Conservation (phyloP, 2,113 vertebrate genomes). For the Clupea harengus region DNA sequence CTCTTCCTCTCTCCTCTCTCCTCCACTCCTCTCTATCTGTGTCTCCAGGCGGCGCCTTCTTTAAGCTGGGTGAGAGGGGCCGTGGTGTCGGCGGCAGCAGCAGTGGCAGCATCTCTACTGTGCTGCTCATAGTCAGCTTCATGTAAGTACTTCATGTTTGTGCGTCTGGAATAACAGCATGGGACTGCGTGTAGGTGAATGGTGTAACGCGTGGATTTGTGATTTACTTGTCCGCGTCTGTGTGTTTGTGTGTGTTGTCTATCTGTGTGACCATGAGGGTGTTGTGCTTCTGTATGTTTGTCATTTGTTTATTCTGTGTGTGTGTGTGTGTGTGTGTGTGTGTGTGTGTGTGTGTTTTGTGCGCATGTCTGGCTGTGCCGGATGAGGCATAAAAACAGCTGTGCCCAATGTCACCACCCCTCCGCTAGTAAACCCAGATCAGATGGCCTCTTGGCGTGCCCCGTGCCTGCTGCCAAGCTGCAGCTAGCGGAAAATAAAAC, state of each 20-base stretch:
- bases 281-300: background rate
- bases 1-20: background rate
- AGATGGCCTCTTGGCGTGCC: background rate
- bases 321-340: background rate
- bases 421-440: background rate
- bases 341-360: background rate
- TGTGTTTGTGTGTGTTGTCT: background rate
- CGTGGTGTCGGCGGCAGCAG: conserved; percentile 52
- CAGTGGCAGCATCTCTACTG: conserved; percentile 70
- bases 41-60: conserved; percentile 57
- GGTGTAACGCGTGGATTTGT: background rate
- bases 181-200: background rate
- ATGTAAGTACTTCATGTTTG: conserved; percentile 72
- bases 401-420: conserved; percentile 1
- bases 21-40: background rate
- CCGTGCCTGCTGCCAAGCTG: background rate
- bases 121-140: conserved; percentile 85
- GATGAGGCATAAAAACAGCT: conserved; percentile 3
- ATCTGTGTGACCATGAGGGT: background rate
- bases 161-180: background rate
- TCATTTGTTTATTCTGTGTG: background rate
- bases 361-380: background rate
- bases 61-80: conserved; percentile 63
- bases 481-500: background rate
- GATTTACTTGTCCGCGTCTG: background rate